A percentile compares a stretch with the other conserved stretches of the same genome.
Conservation (phyloP, 2,888 invertebrate genomes). For the Philereme vetulata region DNA sequence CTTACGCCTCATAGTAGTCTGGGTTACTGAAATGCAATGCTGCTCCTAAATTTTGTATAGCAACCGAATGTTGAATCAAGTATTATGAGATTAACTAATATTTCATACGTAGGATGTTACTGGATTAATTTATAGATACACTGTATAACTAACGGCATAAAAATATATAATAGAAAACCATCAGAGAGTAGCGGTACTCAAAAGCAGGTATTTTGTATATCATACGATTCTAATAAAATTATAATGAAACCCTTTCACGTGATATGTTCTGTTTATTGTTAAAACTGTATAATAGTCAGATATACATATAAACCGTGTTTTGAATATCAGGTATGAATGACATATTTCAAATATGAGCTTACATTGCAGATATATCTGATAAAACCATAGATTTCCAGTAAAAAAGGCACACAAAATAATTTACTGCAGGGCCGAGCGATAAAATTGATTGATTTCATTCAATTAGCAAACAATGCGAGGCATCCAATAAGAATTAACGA, state of each 20-base stretch:
- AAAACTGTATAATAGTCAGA: background rate
- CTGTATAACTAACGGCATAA: no score
- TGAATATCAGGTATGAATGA: background rate
- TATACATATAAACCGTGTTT: background rate
- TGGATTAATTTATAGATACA: no score
- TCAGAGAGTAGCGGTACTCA: no score
- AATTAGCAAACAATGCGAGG: slow-evolving; percentile 56
- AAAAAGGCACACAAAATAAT: slow-evolving; percentile 29
- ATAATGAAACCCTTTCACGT: background rate
- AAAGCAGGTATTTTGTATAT: no score
- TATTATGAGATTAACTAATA: no score
- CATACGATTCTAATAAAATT: background rate
- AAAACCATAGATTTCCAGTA: slow-evolving; percentile 8
- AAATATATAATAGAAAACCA: no score
- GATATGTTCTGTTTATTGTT: background rate
- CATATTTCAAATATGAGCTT: background rate
- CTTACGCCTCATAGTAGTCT: no score
- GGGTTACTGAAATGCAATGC: no score
- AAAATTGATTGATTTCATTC: slow-evolving; percentile 52
- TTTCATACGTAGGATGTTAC: no score
- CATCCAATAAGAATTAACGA: slow-evolving; percentile 59
- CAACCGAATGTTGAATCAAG: no score
- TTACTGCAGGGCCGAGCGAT: slow-evolving; percentile 35
- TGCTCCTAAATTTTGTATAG: no score
- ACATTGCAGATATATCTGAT: slow-evolving; percentile 4